Percentiles rank a stretch among this genome's conserved stretches.
These are phyloP conservation scores for Trachelus iudaicus DNA, from an alignment of 2,888 invertebrate genomes.

Conservation along the genomic window DNA sequence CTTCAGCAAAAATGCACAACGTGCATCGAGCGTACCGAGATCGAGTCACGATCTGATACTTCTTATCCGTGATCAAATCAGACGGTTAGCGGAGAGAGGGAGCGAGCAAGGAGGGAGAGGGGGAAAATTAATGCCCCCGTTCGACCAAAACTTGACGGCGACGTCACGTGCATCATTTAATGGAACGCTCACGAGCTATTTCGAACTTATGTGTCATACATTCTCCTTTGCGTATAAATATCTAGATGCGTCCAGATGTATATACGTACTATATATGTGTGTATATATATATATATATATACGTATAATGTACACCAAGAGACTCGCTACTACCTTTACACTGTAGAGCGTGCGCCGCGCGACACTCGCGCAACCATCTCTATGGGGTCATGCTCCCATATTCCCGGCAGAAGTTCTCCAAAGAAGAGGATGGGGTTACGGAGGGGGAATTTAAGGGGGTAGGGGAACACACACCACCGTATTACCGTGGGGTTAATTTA, in stretches of 20 bases:
- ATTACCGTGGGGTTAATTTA: slow-evolving; percentile 29
- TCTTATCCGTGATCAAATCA: neutral
- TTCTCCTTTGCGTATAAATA: slow-evolving; percentile 47
- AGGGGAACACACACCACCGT: slow-evolving; percentile 15
- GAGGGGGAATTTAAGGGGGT: neutral
- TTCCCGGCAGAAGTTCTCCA: slow-evolving; percentile 17
- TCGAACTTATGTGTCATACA: slow-evolving; percentile 50
- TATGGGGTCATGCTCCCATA: slow-evolving; percentile 1
- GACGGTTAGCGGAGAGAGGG: neutral
- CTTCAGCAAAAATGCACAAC: neutral
- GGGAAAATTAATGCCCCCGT: neutral
- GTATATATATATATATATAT: neutral
- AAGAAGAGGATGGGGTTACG: slow-evolving; percentile 13
- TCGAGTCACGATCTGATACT: neutral
- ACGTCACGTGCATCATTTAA: slow-evolving; percentile 27
- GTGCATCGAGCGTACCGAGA: neutral
- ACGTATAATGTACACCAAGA: neutral
- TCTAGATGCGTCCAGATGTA: slow-evolving; percentile 17
- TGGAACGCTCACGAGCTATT: slow-evolving; percentile 48
- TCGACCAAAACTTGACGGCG: neutral
- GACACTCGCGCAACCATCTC: neutral
- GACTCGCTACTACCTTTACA: neutral
- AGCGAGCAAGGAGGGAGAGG: neutral
- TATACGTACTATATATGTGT: neutral
- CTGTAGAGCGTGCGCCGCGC: neutral